phyloP scores from a whole-genome alignment of 2,888 invertebrate genomes.

The Terebella lapidaria region DNA sequence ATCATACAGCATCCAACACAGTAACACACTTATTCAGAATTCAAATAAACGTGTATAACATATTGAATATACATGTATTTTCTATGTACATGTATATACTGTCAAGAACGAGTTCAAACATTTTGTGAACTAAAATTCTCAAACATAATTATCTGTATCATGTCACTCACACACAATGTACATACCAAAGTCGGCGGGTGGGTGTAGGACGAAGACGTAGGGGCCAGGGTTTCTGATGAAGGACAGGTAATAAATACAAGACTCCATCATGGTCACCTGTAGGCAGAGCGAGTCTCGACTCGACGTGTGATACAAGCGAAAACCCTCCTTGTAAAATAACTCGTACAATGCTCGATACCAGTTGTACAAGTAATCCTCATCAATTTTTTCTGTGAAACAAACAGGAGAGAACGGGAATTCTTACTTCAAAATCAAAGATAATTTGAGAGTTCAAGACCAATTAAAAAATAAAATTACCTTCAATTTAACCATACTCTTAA shows the following conservation, averaged over 20 bases:
- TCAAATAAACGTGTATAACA: no score
- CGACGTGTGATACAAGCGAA: constrained; percentile 41
- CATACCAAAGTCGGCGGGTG: constrained; percentile 34
- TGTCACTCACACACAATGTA: neutral
- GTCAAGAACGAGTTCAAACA: no score
- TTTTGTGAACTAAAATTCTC: no score
- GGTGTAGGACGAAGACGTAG: constrained; percentile 31
- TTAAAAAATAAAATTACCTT: no score
- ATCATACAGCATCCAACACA: no score
- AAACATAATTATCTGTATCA: neutral
- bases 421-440: no score
- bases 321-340: constrained; percentile 39
- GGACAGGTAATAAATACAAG: constrained; percentile 43
- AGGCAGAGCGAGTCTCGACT: constrained; percentile 43
- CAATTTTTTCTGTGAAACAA: constrained; percentile 24
- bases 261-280: constrained; percentile 50
- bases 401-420: neutral
- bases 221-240: constrained; percentile 42
- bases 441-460: no score
- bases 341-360: constrained; percentile 40
- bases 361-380: constrained; percentile 27
- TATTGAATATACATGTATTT: no score
- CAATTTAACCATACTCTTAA: no score
- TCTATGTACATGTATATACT: no score
- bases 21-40: no score